Conservation (phyloP, 2,113 vertebrate species). For the Phasianus colchicus region DNA sequence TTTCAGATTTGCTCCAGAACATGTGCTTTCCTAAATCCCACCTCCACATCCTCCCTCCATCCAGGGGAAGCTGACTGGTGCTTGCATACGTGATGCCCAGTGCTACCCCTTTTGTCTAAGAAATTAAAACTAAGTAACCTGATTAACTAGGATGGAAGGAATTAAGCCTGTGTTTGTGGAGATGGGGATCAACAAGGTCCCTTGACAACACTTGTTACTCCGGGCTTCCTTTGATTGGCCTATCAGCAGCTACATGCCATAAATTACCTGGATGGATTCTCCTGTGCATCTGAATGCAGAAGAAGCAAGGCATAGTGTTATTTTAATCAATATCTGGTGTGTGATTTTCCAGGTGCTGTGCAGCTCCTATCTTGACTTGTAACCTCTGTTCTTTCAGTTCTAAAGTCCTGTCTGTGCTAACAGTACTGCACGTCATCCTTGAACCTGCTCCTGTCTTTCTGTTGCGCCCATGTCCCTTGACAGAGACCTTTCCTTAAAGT, state of each 20-base stretch:
- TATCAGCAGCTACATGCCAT: conserved; percentile 42
- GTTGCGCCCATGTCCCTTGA: neutral
- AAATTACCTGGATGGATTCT: conserved; percentile 62
- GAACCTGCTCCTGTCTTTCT: neutral
- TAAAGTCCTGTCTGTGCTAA: neutral
- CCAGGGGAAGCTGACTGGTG: neutral
- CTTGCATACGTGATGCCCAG: neutral
- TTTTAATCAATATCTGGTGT: conserved; percentile 46
- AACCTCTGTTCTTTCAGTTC: neutral
- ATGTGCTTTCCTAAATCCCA: neutral
- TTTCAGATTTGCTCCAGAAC: neutral
- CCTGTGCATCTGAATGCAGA: conserved; percentile 53
- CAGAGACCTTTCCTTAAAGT: neutral
- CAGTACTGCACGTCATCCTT: neutral
- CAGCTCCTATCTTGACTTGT: neutral
- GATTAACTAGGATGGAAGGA: conserved; percentile 50
- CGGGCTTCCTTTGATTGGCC: conserved; percentile 59
- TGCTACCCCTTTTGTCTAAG: neutral
- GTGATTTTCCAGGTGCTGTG: conserved; percentile 8
- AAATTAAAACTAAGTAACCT: conserved; percentile 1
- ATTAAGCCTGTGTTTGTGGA: conserved; percentile 40
- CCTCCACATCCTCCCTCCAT: neutral
- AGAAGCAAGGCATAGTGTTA: conserved; percentile 30
- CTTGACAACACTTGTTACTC: conserved; percentile 40
- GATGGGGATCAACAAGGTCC: conserved; percentile 46